A percentile compares a stretch with the other conserved stretches of the same genome.
These are phyloP conservation scores for Rallus crepitans DNA, from an alignment of 2,797 vertebrate species.

Conservation along the genomic window DNA sequence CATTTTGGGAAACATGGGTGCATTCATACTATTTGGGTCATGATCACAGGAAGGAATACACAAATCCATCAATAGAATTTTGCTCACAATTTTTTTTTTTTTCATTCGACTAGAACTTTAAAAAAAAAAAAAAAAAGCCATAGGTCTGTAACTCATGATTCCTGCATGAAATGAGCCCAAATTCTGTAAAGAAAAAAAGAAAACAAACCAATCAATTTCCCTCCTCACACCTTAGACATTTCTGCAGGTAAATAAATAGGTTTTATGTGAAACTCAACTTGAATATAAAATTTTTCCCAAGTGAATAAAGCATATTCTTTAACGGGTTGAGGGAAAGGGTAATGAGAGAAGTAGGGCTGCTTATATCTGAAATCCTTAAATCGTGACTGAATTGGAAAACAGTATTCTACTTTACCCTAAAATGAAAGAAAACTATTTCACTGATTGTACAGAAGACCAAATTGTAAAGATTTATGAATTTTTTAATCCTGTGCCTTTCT, in stretches of 20 bases:
- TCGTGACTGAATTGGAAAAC: not conserved
- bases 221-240: not conserved
- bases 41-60: not conserved
- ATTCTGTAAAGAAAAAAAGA: not conserved
- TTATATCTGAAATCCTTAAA: not conserved
- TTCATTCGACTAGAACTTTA: no score
- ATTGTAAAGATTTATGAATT: not conserved
- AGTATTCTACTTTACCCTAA: not conserved
- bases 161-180: not conserved
- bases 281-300: not conserved
- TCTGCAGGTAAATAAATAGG: not conserved
- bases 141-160: not conserved
- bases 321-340: not conserved
- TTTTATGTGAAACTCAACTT: not conserved
- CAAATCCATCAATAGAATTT: not conserved
- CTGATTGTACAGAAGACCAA: not conserved
- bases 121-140: no score
- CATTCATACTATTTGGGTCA: not conserved
- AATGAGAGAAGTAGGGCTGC: not conserved
- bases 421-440: not conserved
- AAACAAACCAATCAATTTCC: not conserved
- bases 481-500: not conserved
- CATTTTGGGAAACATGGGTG: not conserved
- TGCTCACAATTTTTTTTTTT: not conserved
- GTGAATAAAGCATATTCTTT: not conserved